A percentile compares a stretch with the other conserved stretches of the same genome.
These are phyloP conservation scores for Crypturellus tataupa DNA, from an alignment of 2,797 vertebrate species.

Conservation along the genomic window DNA sequence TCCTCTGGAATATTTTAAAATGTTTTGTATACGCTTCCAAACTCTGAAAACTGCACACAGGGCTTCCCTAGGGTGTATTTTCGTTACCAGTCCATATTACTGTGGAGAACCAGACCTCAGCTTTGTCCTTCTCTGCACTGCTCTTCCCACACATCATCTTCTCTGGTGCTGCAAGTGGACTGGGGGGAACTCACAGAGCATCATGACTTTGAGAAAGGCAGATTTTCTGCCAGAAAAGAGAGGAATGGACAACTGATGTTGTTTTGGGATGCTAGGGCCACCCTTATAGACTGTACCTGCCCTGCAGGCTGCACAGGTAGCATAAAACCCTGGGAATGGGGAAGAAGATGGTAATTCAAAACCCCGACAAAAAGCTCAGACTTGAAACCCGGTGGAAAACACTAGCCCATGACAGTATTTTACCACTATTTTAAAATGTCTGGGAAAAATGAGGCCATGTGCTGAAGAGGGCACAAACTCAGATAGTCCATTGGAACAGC, in stretches of 20 bases:
- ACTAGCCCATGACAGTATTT: too few relatives aligned
- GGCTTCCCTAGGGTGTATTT: not conserved
- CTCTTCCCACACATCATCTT: not conserved
- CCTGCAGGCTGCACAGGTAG: too few relatives aligned
- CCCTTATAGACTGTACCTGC: not conserved
- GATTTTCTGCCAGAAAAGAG: not conserved
- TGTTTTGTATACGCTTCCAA: not conserved
- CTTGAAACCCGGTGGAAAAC: too few relatives aligned
- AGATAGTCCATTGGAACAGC: too few relatives aligned
- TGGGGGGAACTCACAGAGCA: fast-evolving
- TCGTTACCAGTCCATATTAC: not conserved
- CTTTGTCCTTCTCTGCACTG: not conserved
- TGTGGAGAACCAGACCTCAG: fast-evolving
- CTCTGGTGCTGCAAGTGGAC: not conserved
- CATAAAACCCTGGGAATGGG: too few relatives aligned
- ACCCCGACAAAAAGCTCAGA: too few relatives aligned
- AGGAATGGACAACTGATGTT: not conserved
- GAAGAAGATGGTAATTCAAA: too few relatives aligned
- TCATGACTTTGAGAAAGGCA: not conserved
- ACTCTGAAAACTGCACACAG: not conserved
- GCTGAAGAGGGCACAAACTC: too few relatives aligned
- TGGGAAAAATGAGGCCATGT: too few relatives aligned
- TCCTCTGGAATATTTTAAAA: not conserved
- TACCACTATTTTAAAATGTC: too few relatives aligned
- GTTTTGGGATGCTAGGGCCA: not conserved